These are phyloP conservation scores for Crioceris asparagi DNA, from an alignment of 2,888 invertebrate species.

Conservation along the genomic window DNA sequence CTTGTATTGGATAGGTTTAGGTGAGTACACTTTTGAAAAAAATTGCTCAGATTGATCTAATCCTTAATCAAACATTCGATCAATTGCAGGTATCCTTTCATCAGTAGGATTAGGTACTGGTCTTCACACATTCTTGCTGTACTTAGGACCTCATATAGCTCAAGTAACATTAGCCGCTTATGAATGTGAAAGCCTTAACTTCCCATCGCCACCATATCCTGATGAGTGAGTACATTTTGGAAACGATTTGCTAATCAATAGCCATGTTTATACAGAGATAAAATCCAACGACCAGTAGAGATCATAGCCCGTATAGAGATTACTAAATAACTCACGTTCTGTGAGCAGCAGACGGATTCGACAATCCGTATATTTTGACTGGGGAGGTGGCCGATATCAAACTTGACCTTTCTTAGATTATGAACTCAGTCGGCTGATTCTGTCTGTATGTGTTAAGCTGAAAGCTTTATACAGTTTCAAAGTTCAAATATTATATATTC, in stretches of 20 bases:
- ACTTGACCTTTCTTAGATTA: too few species aligned
- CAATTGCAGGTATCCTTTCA: conserved; percentile 70
- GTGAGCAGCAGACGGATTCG: too few species aligned
- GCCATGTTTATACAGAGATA: not conserved
- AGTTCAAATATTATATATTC: too few species aligned
- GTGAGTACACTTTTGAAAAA: conserved; percentile 17
- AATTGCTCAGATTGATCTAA: not conserved
- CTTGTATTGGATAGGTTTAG: conserved; percentile 37
- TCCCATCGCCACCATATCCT: conserved; percentile 97
- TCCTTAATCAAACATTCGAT: not conserved
- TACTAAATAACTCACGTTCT: too few species aligned
- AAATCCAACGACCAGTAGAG: too few species aligned
- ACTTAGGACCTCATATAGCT: conserved; percentile 98
- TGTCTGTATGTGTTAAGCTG: too few species aligned
- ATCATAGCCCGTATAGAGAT: too few species aligned
- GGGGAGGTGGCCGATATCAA: too few species aligned
- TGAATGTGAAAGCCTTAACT: conserved; percentile 89
- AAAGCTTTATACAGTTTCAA: too few species aligned
- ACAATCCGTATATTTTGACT: too few species aligned
- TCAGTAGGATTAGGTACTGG: conserved; percentile 98
- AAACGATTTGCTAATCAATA: too few species aligned
- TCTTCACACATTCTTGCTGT: conserved; percentile 95
- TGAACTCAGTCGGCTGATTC: too few species aligned
- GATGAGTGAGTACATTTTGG: conserved; percentile 60
- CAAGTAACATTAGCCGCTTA: conserved; percentile 96